Conservation (phyloP, 2,797 vertebrate species). For the Brachyalestes nurse region DNA sequence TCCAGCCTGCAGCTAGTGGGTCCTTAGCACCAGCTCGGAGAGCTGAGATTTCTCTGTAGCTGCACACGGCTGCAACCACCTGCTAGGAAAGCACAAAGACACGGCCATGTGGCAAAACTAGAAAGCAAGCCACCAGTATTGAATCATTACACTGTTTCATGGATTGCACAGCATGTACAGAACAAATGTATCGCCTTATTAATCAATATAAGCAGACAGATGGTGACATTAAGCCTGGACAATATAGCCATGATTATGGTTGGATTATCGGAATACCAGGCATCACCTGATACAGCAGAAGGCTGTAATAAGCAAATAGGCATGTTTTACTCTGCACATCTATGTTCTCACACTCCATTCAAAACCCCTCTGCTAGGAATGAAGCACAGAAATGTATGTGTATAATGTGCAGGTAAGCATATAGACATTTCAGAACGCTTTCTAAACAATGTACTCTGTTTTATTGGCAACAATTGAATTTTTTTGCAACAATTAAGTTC, state of each 20-base stretch:
- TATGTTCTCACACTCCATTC: too few species aligned
- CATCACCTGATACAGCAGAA: too few species aligned
- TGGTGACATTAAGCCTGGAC: not conserved
- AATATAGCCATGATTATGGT: not conserved
- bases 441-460: too few species aligned
- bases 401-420: too few species aligned
- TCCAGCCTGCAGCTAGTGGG: not conserved
- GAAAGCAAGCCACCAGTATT: slow-evolving; percentile 9
- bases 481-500: too few species aligned
- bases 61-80: slow-evolving; percentile 1
- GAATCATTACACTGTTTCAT: slow-evolving; percentile 8
- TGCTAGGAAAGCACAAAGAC: not conserved
- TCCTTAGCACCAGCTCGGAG: slow-evolving; percentile 21
- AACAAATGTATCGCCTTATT: not conserved
- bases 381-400: too few species aligned
- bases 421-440: too few species aligned
- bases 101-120: not conserved
- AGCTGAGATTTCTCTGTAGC: slow-evolving; percentile 21
- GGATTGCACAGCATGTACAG: not conserved
- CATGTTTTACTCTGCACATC: too few species aligned
- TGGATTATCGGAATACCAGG: too few species aligned
- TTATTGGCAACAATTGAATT: too few species aligned
- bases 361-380: too few species aligned
- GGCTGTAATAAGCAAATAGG: too few species aligned
- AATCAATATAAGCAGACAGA: not conserved